phyloP scores from a whole-genome alignment of 2,113 vertebrate genomes.

The Pimephales promelas region DNA sequence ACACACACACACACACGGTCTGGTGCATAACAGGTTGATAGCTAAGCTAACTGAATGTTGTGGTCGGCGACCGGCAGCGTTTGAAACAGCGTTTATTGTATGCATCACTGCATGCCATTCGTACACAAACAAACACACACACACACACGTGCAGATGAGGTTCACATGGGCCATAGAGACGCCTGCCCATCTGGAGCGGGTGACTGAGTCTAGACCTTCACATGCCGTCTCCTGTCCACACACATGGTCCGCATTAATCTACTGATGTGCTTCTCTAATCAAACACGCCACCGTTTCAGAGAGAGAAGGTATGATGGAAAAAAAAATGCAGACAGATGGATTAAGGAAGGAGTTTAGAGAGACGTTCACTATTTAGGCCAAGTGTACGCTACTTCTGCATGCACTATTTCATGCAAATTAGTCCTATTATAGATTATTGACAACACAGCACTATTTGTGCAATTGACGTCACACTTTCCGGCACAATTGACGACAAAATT shows the following conservation, averaged over 20 bases:
- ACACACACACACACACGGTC: not conserved
- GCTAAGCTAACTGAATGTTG: not conserved
- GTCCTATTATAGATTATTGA: not conserved
- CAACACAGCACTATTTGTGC: not conserved
- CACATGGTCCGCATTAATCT: constrained; percentile 50
- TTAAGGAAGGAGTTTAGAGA: not conserved
- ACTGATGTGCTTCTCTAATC: not conserved
- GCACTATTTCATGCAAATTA: constrained; percentile 3
- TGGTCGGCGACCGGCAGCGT: not conserved
- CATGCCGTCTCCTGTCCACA: not conserved
- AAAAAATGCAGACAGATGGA: constrained; percentile 25
- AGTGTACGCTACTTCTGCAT: not conserved
- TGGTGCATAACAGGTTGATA: constrained; percentile 24
- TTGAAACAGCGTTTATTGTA: constrained; percentile 26
- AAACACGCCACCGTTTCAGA: not conserved
- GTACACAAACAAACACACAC: not conserved
- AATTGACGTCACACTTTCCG: not conserved
- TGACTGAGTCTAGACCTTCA: constrained; percentile 52
- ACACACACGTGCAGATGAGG: constrained; percentile 36
- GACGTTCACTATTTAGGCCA: not conserved
- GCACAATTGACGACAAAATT: no score
- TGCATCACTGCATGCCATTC: not conserved
- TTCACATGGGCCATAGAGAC: constrained; percentile 45
- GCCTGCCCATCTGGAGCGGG: constrained; percentile 37
- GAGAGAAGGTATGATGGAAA: constrained; percentile 23